Base-by-base conservation (phyloP, 2,797 vertebrate genomes). In the Brachyrhaphis roseni region DNA sequence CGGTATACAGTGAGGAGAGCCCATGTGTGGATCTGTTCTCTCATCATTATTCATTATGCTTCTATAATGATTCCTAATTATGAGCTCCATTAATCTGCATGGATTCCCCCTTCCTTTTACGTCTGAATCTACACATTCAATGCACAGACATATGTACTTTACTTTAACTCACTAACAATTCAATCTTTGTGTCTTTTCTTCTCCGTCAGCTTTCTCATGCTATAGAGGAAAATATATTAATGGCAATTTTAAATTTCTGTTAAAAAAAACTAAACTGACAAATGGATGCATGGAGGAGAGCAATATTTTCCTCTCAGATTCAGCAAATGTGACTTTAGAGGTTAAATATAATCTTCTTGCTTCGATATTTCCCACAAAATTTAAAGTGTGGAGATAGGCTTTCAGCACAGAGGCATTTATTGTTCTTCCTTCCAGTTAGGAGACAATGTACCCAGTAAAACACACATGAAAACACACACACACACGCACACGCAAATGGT, bases 171-270 rank as follows among this genome's bases (percentile, higher is more conserved):
- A 80, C 68, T 85, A 75, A 81, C 55, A 59, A 79, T 82, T 89
- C 45, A 79, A 88, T 91, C 81, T 90, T 89, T 80, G 31, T 85
- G 87, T 91, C 82, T 95, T 87, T 94, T 90, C 89, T 93, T 79
- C 81, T 89, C 73, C 94, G 94, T 90, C 95, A 99, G 98, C 98
- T 99, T 88, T 96, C 98, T 90, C 97, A 98, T 97, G 98, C 98
- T 92, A 95, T 98, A 92, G 97, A 98, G 98, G 98, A 99, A 97
- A 98, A 95, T 89, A 90, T 79, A 12, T 73, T 18, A 71, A 77
- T 41, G 39, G 46, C 7, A 20, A 2, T 0, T 62, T 73, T 26
- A 11, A 1, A 13, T 39, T 51, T 85, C 76, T 64, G 13, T 53
- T 55, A 12, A 18, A 59, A 43, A 74, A 43, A 74, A 1, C 39